Percentiles rank a stretch among this genome's conserved stretches.
These are phyloP conservation scores for Cyrtodaria siliqua DNA, from an alignment of 2,888 invertebrate species.

Conservation along the genomic window DNA sequence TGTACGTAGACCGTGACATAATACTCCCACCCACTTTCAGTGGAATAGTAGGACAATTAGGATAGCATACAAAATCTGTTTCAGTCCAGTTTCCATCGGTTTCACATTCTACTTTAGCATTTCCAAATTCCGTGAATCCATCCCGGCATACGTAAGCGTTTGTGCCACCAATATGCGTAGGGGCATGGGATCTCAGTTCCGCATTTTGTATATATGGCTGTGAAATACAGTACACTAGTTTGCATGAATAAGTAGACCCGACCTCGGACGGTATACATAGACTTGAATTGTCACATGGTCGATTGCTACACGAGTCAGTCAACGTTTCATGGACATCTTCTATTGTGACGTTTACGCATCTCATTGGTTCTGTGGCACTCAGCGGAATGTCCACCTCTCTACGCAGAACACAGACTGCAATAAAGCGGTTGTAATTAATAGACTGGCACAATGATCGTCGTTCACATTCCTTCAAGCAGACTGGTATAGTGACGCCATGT, in stretches of 20 bases:
- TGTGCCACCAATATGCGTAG: neutral
- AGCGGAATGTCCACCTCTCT: neutral
- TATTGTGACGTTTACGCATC: no score
- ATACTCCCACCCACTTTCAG: neutral
- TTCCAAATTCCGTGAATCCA: neutral
- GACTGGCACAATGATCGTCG: neutral
- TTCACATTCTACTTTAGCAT: neutral
- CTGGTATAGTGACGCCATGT: no score
- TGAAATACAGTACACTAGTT: neutral
- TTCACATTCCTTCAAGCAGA: no score
- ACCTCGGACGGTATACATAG: neutral
- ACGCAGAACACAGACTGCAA: neutral
- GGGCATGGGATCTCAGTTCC: neutral
- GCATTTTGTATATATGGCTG: neutral
- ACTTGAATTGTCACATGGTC: neutral
- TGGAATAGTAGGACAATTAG: neutral
- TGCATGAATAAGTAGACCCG: neutral
- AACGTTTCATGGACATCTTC: no score
- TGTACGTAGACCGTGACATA: neutral
- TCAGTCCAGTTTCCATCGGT: neutral
- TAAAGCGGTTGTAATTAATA: neutral
- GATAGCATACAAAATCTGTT: neutral
- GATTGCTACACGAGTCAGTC: neutral
- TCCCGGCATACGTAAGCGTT: neutral
- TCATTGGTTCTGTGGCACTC: no score